These are phyloP conservation scores for Gasterosteus nipponicus DNA, from an alignment of 2,113 vertebrate genomes.

Conservation along the genomic window DNA sequence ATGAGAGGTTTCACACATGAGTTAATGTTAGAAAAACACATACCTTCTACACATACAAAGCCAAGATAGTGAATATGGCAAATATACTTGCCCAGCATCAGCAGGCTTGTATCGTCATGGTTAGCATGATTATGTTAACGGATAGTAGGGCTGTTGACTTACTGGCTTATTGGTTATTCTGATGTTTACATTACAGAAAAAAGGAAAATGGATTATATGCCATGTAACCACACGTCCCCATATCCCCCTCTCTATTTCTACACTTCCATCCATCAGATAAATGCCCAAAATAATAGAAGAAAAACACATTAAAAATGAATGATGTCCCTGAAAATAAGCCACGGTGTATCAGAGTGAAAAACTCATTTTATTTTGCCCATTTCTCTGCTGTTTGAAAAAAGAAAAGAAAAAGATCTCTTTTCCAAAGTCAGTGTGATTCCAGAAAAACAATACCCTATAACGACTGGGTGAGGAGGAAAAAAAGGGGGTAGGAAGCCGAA, in stretches of 20 bases:
- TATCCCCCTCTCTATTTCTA: neutral
- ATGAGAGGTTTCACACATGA: neutral
- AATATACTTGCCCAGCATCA: neutral
- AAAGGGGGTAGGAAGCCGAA: neutral
- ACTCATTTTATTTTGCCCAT: slow-evolving; percentile 14
- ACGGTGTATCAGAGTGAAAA: slow-evolving; percentile 15
- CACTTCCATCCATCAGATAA: neutral
- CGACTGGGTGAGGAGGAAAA: neutral
- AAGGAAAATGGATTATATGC: no score
- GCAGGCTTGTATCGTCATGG: neutral
- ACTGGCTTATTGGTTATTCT: neutral
- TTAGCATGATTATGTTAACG: neutral
- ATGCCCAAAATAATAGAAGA: neutral
- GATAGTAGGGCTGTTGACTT: no score
- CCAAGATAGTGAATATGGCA: no score
- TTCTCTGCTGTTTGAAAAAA: slow-evolving; percentile 8
- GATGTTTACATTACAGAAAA: slow-evolving; percentile 18
- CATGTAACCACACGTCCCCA: neutral
- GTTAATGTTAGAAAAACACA: neutral
- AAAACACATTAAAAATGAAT: slow-evolving; percentile 35
- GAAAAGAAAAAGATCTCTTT: slow-evolving; percentile 14
- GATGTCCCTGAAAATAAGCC: slow-evolving; percentile 2
- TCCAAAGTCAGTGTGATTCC: neutral
- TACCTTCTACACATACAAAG: no score
- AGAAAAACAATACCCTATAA: neutral